Evolutionary conservation across 2,888 invertebrate species (phyloP).

Genomic region (Mellilla xanthometata): DNA sequence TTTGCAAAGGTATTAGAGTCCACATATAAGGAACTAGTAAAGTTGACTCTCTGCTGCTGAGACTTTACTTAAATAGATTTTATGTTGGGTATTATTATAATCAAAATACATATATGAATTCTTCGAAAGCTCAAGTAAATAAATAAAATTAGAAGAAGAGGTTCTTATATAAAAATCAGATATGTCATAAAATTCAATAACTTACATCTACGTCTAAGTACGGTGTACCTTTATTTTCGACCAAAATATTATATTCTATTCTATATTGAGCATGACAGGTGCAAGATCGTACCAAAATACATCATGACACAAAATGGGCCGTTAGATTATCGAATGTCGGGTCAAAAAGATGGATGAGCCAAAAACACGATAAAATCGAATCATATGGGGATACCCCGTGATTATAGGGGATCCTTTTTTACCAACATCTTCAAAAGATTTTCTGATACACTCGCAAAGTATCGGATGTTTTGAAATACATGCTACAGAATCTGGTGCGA

Average conservation of each 20-base stretch:
- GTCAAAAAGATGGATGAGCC: conserved; percentile 43
- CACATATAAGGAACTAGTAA: too few species aligned
- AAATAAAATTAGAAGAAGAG: too few species aligned
- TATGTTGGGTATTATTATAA: too few species aligned
- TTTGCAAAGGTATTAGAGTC: not conserved
- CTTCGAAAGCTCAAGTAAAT: too few species aligned
- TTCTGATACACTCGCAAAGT: conserved; percentile 22
- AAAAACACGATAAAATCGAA: conserved; percentile 38
- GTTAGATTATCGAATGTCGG: conserved; percentile 38
- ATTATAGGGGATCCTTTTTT: conserved; percentile 33
- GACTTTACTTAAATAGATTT: too few species aligned
- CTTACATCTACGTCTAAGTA: too few species aligned
- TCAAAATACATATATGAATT: too few species aligned
- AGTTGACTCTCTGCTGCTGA: too few species aligned
- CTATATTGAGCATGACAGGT: not conserved
- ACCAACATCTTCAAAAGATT: conserved; percentile 31
- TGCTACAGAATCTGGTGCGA: conserved; percentile 31
- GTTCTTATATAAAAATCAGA: too few species aligned
- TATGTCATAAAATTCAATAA: too few species aligned
- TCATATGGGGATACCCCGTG: conserved; percentile 35
- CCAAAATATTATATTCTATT: too few species aligned
- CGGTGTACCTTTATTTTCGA: too few species aligned
- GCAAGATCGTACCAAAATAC: conserved; percentile 15
- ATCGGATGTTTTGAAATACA: conserved; percentile 30
- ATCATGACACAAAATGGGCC: conserved; percentile 22